Evolutionary conservation across 2,797 vertebrate genomes (phyloP).

Genomic region (Thripadectes ignobilis): DNA sequence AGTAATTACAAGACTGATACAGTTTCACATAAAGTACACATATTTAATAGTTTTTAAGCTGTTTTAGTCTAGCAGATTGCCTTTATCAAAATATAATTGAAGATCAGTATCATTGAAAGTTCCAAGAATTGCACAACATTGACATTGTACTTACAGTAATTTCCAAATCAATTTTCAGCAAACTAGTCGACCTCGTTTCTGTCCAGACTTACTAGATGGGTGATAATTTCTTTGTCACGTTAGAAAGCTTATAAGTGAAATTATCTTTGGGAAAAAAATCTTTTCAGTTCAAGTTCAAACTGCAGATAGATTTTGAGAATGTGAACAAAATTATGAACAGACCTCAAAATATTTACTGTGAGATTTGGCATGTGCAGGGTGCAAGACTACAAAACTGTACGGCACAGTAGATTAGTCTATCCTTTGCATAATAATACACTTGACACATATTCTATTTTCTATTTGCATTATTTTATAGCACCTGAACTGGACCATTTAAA

Average conservation of each 20-base stretch:
- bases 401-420: not conserved
- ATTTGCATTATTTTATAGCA: not conserved
- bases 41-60: not conserved
- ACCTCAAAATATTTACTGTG: not conserved
- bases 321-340: not conserved
- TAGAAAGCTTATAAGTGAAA: not conserved
- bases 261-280: not conserved
- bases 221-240: not conserved
- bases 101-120: not conserved
- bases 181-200: not conserved
- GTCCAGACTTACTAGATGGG: not conserved
- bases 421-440: not conserved
- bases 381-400: not conserved
- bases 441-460: not conserved
- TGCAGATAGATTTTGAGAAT: not conserved
- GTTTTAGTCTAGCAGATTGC: not conserved
- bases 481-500: not conserved
- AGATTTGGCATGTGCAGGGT: not conserved
- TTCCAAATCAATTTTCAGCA: not conserved
- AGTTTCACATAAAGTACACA: not conserved
- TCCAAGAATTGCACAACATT: not conserved
- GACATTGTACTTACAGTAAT: not conserved
- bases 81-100: not conserved
- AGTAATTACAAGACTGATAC: not conserved
- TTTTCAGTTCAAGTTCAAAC: not conserved